Base-by-base conservation (phyloP, 2,113 vertebrate genomes). In the Corynorhinus townsendii region DNA sequence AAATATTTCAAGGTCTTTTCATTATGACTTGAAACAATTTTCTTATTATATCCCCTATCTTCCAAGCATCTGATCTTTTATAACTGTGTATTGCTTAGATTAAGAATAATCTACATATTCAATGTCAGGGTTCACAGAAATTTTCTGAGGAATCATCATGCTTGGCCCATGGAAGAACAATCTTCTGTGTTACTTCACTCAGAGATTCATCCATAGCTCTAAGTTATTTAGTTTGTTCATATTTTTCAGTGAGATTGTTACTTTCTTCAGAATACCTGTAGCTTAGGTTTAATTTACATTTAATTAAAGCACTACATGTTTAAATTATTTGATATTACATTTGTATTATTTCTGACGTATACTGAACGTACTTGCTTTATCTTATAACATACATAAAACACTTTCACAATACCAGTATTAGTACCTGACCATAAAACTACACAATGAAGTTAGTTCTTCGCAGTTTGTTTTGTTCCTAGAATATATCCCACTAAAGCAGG, bases 81-180 rank as follows among this genome's bases (percentile, higher is more conserved):
- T 98, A 98, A 93, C 98, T 2, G 97, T 98, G 28, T 97, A 98
- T 16, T 97, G 96, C 7, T 98, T 98, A 0, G 98, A 3, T 98
- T 98, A 81, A 98, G 96, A 98, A 97, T 7, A 98, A 93, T 98
- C 98, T 40, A 97, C 96, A 0, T 97, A 98, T 45, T 98, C 98
- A 0, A 97, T 96, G 0, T 98, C 97, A 45, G 97, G 98, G 9
- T 96, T 99, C 98, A 40, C 99, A 99, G 98, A 99, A 99, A 86
- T 98, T 99, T 68, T 99, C 99, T 0, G 99, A 98, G 76, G 99
- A 98, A 64, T 99, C 99, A 0, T 99, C 99, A 2, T 99, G 99
- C 96, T 90, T 98, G n/a, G 97, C 98, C 99, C 99, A 99, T 86
- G 98, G 98, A 20, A 98, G 97, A 94, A 99, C 95, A 5, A 99